Conservation (phyloP, 2,888 invertebrate species). For the Plagodis dolabraria region DNA sequence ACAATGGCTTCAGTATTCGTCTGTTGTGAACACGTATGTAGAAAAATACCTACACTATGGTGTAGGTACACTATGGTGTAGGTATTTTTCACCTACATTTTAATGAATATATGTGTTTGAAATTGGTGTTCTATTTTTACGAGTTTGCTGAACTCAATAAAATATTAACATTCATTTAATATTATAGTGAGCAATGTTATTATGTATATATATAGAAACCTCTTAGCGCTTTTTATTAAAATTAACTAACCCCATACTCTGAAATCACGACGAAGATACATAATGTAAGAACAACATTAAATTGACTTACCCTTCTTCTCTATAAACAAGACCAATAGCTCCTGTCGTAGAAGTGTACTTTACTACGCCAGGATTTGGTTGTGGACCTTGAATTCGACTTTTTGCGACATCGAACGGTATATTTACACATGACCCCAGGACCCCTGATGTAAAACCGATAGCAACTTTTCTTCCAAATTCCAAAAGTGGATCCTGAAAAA, state of each 20-base stretch:
- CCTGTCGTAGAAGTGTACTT: slow-evolving; percentile 92
- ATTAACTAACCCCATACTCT: too few species aligned
- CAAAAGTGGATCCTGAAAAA: slow-evolving; percentile 84
- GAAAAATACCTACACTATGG: too few species aligned
- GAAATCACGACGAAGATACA: too few species aligned
- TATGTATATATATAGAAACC: too few species aligned
- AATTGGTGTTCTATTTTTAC: too few species aligned
- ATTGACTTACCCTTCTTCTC: slow-evolving; percentile 92
- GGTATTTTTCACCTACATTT: slow-evolving; percentile 1
- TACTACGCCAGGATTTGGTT: slow-evolving; percentile 88
- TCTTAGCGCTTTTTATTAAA: too few species aligned
- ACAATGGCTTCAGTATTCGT: slow-evolving; percentile 15
- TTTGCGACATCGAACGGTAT: slow-evolving; percentile 99
- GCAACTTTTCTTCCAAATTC: slow-evolving; percentile 91
- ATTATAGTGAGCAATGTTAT: too few species aligned
- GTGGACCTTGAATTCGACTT: slow-evolving; percentile 97
- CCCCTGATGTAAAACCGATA: slow-evolving; percentile 95
- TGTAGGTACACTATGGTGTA: background rate
- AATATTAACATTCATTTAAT: too few species aligned
- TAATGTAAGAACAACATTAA: too few species aligned
- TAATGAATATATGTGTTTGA: background rate
- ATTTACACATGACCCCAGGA: slow-evolving; percentile 93
- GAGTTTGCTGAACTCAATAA: too few species aligned
- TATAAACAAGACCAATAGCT: slow-evolving; percentile 90
- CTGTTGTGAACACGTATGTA: background rate